Conservation (phyloP, 1,140 invertebrate species). For the Oryzaephilus surinamensis region DNA sequence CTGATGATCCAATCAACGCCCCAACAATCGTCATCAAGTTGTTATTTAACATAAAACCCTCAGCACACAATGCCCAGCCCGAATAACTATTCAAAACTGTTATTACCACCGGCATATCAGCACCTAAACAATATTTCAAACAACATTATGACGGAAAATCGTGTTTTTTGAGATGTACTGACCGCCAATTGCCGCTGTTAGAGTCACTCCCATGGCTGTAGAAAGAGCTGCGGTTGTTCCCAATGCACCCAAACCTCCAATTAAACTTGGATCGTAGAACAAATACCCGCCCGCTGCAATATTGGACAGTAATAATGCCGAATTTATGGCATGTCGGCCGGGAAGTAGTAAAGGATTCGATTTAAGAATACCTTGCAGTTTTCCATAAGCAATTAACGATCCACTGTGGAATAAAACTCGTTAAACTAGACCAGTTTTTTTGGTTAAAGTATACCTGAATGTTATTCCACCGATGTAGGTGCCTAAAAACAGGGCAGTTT, state of each 20-base stretch:
- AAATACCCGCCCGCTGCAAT: conserved; percentile 60
- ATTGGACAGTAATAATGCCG: conserved; percentile 54
- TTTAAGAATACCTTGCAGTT: conserved; percentile 73
- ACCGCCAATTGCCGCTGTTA: conserved; percentile 82
- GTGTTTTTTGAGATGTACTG: not conserved
- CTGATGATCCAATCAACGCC: conserved; percentile 81
- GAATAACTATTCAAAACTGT: conserved; percentile 80
- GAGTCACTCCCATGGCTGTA: conserved; percentile 71
- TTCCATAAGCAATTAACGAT: conserved; percentile 82
- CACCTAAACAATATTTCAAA: no score
- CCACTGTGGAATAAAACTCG: conserved; percentile 51
- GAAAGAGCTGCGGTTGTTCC: conserved; percentile 63
- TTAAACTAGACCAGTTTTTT: conserved; percentile 9
- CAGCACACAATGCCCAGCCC: conserved; percentile 77
- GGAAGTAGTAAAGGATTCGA: conserved; percentile 72
- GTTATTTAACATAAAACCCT: conserved; percentile 91
- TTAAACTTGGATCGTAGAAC: conserved; percentile 51
- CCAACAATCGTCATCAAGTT: conserved; percentile 87
- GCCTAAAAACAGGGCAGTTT: conserved; percentile 78
- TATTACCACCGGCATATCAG: conserved; percentile 90
- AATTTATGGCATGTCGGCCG: conserved; percentile 71
- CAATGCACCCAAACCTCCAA: conserved; percentile 56
- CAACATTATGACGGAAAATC: conserved; percentile 8
- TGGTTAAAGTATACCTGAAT: conserved; percentile 47
- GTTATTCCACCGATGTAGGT: conserved; percentile 87